Evolutionary conservation across 2,888 invertebrate species (phyloP).

Genomic region (Halictus quadricinctus): DNA sequence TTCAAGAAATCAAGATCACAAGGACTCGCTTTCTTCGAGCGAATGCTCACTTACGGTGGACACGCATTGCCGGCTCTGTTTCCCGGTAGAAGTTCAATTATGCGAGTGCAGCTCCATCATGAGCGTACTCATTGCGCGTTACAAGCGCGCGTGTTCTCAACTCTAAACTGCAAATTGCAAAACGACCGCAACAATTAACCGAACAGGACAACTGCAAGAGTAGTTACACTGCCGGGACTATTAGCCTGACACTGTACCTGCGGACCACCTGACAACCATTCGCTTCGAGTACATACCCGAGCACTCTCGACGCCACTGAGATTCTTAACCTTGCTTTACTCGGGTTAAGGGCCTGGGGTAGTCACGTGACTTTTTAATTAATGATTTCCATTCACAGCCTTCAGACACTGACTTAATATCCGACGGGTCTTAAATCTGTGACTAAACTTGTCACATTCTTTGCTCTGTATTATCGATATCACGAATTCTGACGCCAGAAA

Average conservation of each 20-base stretch:
- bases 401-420: no score
- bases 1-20: conserved; percentile 37
- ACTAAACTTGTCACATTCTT: no score
- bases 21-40: conserved; percentile 26
- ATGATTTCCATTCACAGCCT: no score
- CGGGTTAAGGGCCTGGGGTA: no score
- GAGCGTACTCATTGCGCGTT: conserved; percentile 20
- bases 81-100: conserved; percentile 17
- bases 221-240: conserved; percentile 45
- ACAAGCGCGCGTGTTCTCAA: conserved; percentile 7
- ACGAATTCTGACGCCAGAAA: no score
- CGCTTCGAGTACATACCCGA: conserved; percentile 1
- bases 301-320: conserved; percentile 18
- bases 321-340: conserved; percentile 9
- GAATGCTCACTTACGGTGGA: neutral
- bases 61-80: conserved; percentile 1
- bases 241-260: conserved; percentile 44
- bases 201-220: conserved; percentile 46
- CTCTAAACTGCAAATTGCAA: conserved; percentile 58
- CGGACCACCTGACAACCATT: conserved; percentile 33
- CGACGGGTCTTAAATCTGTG: no score
- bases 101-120: conserved; percentile 24
- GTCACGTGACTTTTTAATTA: no score
- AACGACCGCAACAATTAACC: conserved; percentile 64
- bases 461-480: no score